phyloP scores from a whole-genome alignment of 2,113 vertebrate species.

The Pipra filicauda region DNA sequence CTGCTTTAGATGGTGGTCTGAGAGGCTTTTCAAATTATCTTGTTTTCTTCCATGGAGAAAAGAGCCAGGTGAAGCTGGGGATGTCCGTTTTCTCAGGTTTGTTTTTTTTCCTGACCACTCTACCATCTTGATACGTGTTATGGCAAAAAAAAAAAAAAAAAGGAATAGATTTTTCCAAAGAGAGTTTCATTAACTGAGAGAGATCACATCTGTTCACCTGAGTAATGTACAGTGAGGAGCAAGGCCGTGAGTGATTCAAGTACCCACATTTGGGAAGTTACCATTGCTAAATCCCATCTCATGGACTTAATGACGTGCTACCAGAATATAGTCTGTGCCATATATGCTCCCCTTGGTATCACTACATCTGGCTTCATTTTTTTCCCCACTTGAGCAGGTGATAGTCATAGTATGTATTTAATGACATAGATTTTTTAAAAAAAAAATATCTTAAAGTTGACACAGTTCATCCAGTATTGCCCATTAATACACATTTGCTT shows the following conservation, averaged over 20 bases:
- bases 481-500: not conserved
- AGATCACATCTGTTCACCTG: not conserved
- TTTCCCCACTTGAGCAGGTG: not conserved
- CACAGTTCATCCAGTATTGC: not conserved
- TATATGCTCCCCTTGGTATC: not conserved
- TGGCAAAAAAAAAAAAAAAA: not conserved
- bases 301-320: not conserved
- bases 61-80: not conserved
- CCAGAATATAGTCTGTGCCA: not conserved
- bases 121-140: too few relatives aligned
- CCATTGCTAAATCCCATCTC: not conserved
- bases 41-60: not conserved
- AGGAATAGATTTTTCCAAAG: not conserved
- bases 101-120: accelerated
- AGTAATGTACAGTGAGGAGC: not conserved
- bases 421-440: not conserved
- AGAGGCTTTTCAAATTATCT: not conserved
- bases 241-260: not conserved
- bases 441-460: not conserved
- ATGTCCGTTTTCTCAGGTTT: not conserved
- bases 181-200: not conserved
- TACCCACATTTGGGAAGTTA: not conserved
- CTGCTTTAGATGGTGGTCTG: not conserved
- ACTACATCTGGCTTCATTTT: not conserved
- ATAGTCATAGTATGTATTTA: not conserved